phyloP scores from a whole-genome alignment of 2,888 invertebrate genomes.

The Pristionchus fissidentatus region DNA sequence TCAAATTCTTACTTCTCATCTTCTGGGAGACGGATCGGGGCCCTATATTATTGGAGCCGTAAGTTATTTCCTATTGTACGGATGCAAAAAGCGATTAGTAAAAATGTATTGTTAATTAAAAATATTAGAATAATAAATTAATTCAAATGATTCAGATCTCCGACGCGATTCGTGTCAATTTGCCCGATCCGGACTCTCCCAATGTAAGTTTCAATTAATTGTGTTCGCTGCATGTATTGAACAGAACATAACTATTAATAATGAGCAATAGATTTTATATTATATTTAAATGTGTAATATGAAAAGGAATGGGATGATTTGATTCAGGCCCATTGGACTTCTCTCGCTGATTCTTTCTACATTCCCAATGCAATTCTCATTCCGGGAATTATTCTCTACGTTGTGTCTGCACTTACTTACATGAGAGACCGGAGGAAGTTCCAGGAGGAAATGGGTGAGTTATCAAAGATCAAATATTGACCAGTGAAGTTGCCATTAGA shows the following conservation, averaged over 20 bases:
- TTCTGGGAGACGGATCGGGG: conserved; percentile 97
- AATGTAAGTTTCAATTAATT: conserved; percentile 44
- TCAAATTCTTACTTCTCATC: conserved; percentile 95
- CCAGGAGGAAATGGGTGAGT: conserved; percentile 58
- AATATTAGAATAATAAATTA: neutral
- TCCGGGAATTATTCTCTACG: conserved; percentile 58
- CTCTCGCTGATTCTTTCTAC: conserved; percentile 52
- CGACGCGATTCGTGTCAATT: conserved; percentile 64
- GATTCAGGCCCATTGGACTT: conserved; percentile 18
- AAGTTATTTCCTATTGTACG: too few species aligned
- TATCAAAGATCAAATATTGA: conserved; percentile 11
- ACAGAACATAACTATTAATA: neutral
- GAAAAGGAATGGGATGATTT: too few species aligned
- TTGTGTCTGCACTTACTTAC: conserved; percentile 57
- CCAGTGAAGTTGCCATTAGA: too few species aligned
- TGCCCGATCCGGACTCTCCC: conserved; percentile 48
- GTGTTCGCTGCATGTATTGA: neutral
- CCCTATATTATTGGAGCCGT: conserved; percentile 90
- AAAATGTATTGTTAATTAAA: neutral
- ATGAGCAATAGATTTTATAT: neutral
- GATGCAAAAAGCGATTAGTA: too few species aligned
- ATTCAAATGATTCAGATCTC: conserved; percentile 62
- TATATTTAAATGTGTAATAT: too few species aligned
- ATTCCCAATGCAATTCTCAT: conserved; percentile 60
- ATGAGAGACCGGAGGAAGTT: conserved; percentile 57